Evolutionary conservation across 2,888 invertebrate genomes (phyloP), one percentile per base, ranked within the genome.

Genomic region (Drosophila melanosoma): DNA sequence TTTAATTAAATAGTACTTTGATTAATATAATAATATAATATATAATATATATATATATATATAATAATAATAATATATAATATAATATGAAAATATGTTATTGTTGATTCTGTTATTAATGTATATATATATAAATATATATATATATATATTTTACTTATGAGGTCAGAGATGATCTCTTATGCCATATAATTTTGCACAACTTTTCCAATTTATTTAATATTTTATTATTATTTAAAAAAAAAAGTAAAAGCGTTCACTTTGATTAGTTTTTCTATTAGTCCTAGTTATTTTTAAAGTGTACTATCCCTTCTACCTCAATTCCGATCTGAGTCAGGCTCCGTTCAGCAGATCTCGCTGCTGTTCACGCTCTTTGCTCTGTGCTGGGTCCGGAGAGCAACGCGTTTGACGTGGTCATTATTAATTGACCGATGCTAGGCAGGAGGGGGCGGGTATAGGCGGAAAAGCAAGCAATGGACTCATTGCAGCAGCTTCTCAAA

Each of bases 401-500:
- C 26, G 49, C 60, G 36, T 32, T 60, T 36, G 26, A 26, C 40
- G 26, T 29, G 33, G 26, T 20, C 54, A 48, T 48, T 26, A 26
- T 40, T 56, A 40, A 36, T 36, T 36, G 29, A 10, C 15, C 26
- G 8, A 4, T 23, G 15, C 3, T 1, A n/a, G n/a, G 4, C 10
- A 40, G n/a, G 2, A 10, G 11, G 8, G 40, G n/a, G 35, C 1
- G 12, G 35, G 3, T 29, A 11, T 7, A 12, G 15, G 45, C 20
- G 52, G 32, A 20, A 5, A n/a, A 1, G n/a, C n/a, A 40, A n/a
- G 4, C n/a, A 8, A 33, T 2, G 45, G 23, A 61, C 38, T 72
- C 48, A 71, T 53, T 71, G 57, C 38, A 52, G 26, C 48, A 6
- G 2, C 7, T 17, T 52, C 10, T 63, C 2, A 35, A 29, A 56